These are phyloP conservation scores for Lophotriccus pileatus DNA, from an alignment of 2,797 vertebrate species.

Conservation along the genomic window DNA sequence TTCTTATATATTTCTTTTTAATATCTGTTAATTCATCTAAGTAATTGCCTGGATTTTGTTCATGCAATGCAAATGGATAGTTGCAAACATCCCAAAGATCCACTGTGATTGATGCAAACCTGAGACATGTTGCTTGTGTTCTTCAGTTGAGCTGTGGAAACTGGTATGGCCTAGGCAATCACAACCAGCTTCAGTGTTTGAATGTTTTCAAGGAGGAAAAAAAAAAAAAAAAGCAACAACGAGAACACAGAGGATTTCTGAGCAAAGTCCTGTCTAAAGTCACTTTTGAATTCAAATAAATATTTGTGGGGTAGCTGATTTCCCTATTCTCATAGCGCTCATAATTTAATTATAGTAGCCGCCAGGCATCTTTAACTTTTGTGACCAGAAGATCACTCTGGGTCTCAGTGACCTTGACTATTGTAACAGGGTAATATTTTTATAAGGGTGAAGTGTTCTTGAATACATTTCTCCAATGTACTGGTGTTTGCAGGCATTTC, in stretches of 20 bases:
- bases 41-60: not conserved
- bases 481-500: not conserved
- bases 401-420: slow-evolving; percentile 39
- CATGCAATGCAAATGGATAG: not conserved
- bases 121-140: not conserved
- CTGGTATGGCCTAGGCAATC: not conserved
- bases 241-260: not conserved
- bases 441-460: slow-evolving; percentile 18
- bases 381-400: slow-evolving; percentile 33
- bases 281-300: slow-evolving; percentile 46
- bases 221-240: rapidly evolving
- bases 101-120: not conserved
- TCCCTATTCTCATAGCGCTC: not conserved
- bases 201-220: not conserved
- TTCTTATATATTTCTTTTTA: no score
- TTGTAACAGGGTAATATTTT: slow-evolving; percentile 33
- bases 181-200: not conserved
- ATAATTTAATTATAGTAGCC: slow-evolving; percentile 58
- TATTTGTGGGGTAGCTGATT: slow-evolving; percentile 45
- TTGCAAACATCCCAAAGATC: not conserved
- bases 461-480: not conserved
- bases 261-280: not conserved
- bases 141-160: not conserved
- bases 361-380: slow-evolving; percentile 50
- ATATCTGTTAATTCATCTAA: not conserved